Evolutionary conservation across 2,797 vertebrate species (phyloP).

Genomic region (Yasuhikotakia modesta): DNA sequence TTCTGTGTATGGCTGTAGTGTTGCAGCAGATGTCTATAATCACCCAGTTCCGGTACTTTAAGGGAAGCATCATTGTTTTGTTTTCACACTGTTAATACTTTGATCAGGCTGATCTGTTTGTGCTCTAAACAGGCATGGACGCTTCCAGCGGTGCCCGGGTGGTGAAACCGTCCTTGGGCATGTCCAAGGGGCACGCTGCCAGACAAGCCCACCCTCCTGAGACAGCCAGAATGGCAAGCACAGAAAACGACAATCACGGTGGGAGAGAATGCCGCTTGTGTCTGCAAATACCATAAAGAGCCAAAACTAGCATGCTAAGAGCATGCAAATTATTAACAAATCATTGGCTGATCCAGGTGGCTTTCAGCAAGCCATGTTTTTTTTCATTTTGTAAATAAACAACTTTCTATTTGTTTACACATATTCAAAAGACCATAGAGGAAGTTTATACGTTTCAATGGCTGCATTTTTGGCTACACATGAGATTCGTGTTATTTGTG

Average conservation of each 20-base stretch:
- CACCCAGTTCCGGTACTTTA: neutral
- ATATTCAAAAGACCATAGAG: neutral
- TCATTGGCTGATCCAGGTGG: neutral
- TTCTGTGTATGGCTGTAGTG: neutral
- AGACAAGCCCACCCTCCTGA: slow-evolving; percentile 75
- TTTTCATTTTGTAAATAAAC: neutral
- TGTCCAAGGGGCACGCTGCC: slow-evolving; percentile 71
- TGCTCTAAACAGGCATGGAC: slow-evolving; percentile 75
- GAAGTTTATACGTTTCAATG: neutral
- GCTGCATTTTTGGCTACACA: neutral
- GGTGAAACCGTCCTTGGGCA: slow-evolving; percentile 75
- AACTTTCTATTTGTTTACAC: neutral
- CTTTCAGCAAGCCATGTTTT: neutral
- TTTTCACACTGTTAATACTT: neutral
- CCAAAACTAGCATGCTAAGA: neutral
- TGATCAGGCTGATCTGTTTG: slow-evolving; percentile 53
- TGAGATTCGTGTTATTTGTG: neutral
- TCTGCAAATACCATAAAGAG: slow-evolving; percentile 10
- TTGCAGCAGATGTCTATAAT: neutral
- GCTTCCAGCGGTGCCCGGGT: slow-evolving; percentile 74
- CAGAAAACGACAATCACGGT: slow-evolving; percentile 78
- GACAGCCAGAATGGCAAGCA: slow-evolving; percentile 66
- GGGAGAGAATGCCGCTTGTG: slow-evolving; percentile 54
- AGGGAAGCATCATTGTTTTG: slow-evolving; percentile 2
- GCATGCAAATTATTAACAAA: neutral